Conservation (phyloP, 2,797 vertebrate genomes). For the Chanos chanos region DNA sequence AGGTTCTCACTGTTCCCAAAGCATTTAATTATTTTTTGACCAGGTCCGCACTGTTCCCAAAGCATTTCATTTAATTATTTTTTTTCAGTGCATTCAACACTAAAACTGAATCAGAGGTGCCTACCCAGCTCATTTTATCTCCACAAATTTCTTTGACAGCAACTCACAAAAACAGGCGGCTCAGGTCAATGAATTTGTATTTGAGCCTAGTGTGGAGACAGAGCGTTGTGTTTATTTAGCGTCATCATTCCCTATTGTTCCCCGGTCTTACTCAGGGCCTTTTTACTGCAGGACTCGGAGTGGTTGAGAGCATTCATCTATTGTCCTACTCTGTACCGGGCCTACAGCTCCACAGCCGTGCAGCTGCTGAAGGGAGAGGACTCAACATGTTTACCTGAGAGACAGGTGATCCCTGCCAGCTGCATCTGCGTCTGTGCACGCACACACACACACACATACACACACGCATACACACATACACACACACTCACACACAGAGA, state of each 20-base stretch:
- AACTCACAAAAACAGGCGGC: too few species aligned
- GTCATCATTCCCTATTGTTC: conserved; percentile 14
- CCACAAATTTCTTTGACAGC: too few species aligned
- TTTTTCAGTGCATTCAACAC: too few species aligned
- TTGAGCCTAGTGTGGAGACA: too few species aligned
- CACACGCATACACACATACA: neutral
- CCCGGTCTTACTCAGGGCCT: neutral
- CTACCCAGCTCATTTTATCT: too few species aligned
- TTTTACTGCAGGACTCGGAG: neutral
- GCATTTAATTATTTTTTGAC: too few species aligned
- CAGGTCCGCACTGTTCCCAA: too few species aligned
- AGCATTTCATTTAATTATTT: too few species aligned
- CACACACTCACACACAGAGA: neutral
- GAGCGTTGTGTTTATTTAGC: conserved; percentile 8
- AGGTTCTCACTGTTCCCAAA: too few species aligned
- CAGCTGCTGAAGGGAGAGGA: conserved; percentile 26
- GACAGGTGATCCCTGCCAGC: conserved; percentile 39
- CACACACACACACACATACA: neutral
- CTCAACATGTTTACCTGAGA: conserved; percentile 33
- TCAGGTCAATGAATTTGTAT: too few species aligned
- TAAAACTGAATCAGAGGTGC: too few species aligned
- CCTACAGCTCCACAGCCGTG: neutral
- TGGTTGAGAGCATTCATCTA: conserved; percentile 1
- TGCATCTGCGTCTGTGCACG: conserved; percentile 17
- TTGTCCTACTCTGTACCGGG: conserved; percentile 5